Evolutionary conservation across 2,797 vertebrate genomes (phyloP), one percentile per base, ranked within the genome.

Genomic region (Amblyopsis hoosieri): DNA sequence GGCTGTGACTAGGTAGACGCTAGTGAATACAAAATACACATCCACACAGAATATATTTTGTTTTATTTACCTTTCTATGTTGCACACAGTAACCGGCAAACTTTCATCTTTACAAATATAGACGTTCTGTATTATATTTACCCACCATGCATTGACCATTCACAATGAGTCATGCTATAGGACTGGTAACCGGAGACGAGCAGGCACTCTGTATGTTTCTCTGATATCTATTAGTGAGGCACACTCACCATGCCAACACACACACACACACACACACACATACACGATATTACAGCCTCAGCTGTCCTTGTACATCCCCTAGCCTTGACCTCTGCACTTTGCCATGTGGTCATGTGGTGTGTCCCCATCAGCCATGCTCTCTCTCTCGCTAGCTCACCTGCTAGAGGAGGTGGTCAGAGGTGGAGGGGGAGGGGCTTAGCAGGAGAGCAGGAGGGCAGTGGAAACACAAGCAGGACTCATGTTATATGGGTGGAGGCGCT

Each of bases 281-380:
- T 66, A 67, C 63, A 62, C 60, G 56, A 37, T 64, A 58, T 66
- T 66, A 62, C 42, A 29, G 55, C 10, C 19, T 85, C 79, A 86
- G 81, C 78, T 86, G 83, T 77, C 57, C 76, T 64, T 80, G 67
- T 80, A 70, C 65, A 75, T 76, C 73, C 63, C 46, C 78, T 75
- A 60, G 71, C 73, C 66, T 69, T 80, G 74, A 85, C 86, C 81
- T 71, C 45, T 62, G 45, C 67, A 69, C 68, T 64, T 65, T 64
- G 54, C 15, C 19, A 14, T 13, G 19, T 54, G 29, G 70, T 79
- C 72, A 73, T 50, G 57, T 83, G 81, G 59, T 65, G 60, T 71
- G 19, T 42, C 33, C 5, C 33, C 33, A 8, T 37, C 5, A 5
- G 5, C 5, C 8, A 37, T 37, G 33, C 33, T 8, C 1, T 37